Evolutionary conservation across 1,140 invertebrate species (phyloP), one percentile per base, ranked within the genome.

Genomic region (Mylabris phalerata): DNA sequence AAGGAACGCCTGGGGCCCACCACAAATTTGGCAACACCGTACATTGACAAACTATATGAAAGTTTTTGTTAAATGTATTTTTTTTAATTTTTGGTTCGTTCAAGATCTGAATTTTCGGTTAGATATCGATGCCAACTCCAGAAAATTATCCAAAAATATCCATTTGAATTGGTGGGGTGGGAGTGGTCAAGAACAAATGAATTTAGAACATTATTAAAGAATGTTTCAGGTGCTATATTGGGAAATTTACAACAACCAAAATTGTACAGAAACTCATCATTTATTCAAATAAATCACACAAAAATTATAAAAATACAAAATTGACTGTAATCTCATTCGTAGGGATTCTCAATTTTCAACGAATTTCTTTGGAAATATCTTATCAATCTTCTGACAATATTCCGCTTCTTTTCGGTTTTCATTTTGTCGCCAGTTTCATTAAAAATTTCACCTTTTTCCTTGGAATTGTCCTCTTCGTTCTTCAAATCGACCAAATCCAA

Each of bases 381-480:
- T 10, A 60, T 57, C 45, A 68, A 60, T 50, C 58, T 65, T 2
- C 47, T 41, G 40, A 63, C 58, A 32, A 68, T 52, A 59, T 63
- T 60, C 67, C 63, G 65, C 40, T 67, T 67, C 24, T 65, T 68
- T 61, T 61, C 65, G 25, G 45, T 27, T 11, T 45, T 42, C 1
- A 19, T 19, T 32, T 9, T 41, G 24, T 45, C 26, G 26, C 5
- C 26, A 32, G 42, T 45, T 13, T 46, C 41, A 9, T n/a, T 19
- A 19, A 19, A 19, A 19, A 1, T 19, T 19, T 19, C 19, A 19
- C 19, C 19, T 19, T 19, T 45, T 27, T 45, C 42, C 4, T 7
- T 19, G 5, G 40, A 10, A 25, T n/a, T 32, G 1, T 54, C 26
- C n/a, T 26, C 25, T n/a, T 52, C 40, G 9, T 25, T 42, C n/a